Evolutionary conservation across 2,113 vertebrate species (phyloP).

Genomic region (Condylura cristata): DNA sequence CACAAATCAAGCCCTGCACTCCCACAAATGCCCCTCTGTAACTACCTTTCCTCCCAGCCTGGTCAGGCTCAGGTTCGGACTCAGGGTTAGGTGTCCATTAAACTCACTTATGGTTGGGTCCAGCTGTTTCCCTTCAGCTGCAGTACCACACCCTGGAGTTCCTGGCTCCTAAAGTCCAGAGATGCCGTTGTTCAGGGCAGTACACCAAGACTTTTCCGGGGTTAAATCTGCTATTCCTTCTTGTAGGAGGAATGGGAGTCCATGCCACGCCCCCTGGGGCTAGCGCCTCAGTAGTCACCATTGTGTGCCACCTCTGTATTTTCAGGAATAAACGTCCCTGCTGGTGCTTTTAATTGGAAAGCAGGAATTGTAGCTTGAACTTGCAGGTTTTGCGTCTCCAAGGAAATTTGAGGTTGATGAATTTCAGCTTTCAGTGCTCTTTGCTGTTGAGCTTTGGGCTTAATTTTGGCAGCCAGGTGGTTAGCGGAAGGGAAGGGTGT

Average conservation of each 20-base stretch:
- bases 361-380: slow-evolving; percentile 9
- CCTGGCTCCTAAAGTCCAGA: neutral
- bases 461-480: slow-evolving; percentile 60
- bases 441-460: slow-evolving; percentile 68
- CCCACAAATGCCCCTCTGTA: neutral
- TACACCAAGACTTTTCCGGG: neutral
- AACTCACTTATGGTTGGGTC: neutral
- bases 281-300: neutral
- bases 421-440: slow-evolving; percentile 53
- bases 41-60: neutral
- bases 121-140: neutral
- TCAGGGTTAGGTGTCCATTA: neutral
- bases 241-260: neutral
- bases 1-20: neutral
- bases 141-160: neutral
- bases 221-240: neutral
- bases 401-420: slow-evolving; percentile 53
- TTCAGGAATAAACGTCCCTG: neutral
- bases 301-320: neutral
- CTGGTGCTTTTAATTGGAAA: slow-evolving; percentile 31
- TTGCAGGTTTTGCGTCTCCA: slow-evolving; percentile 17
- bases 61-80: neutral
- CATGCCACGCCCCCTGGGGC: neutral
- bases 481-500: slow-evolving; percentile 7
- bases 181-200: neutral